Evolutionary conservation across 1,140 invertebrate genomes (phyloP), one percentile per base, ranked within the genome.

Genomic region (Drosophila seguyi): DNA sequence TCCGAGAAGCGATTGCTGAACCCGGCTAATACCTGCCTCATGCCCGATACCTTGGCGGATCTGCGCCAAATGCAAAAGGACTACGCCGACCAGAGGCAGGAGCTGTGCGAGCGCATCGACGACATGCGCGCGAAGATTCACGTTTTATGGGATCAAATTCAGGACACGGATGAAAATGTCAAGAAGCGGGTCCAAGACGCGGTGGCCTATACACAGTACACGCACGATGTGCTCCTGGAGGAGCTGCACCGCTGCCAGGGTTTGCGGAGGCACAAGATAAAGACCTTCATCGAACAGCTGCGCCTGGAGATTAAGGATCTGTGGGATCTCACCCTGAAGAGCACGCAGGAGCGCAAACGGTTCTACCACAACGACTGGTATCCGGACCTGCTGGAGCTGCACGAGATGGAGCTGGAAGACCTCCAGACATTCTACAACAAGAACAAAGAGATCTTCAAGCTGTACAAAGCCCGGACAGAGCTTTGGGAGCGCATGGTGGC

Each of bases 311-410:
- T 97, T 6, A 90, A 93, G 60, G 87, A 94, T 45, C 94, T 95
- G 93, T 97, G 96, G 96, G 94, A 96, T 60, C 94, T 95, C 77
- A 96, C 96, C 58, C 95, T 95, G 86, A 95, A 95, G 75, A 95
- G 94, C 42, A 92, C 94, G 45, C 81, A 93, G 39, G 93, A 97
- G 73, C 93, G 95, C 18, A 93, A 95, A 16, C 92, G 93, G 34
- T 97, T 97, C 52, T 95, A 94, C 71, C 77, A 94, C 68, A 93
- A 94, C 59, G 94, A 95, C 65, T 94, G 94, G 38, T 97, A 95
- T 29, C 97, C 98, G 81, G 96, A 96, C 85, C 93, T 96, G 0
- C 93, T 98, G 14, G 94, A 94, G n/a, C 81, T 95, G 6, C 96
- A 97, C 90, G 97, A 98, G 88, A 79, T 95, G 13, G 96, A 98